Evolutionary conservation across 2,888 invertebrate genomes (phyloP).

Genomic region (Erebia ligea): DNA sequence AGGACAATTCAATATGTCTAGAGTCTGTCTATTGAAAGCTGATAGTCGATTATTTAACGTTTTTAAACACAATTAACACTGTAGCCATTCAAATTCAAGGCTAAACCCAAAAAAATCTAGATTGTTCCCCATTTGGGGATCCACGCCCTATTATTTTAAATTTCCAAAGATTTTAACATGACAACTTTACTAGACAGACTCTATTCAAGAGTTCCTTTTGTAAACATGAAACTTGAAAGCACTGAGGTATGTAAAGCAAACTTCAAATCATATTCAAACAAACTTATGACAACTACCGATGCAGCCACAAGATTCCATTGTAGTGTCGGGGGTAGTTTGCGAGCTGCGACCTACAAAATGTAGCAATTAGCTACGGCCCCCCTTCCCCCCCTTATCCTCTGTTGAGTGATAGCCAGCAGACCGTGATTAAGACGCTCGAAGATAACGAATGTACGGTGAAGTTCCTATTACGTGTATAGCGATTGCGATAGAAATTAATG

Average conservation of each 20-base stretch:
- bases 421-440: conserved; percentile 72
- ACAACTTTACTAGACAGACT: too few species aligned
- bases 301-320: conserved; percentile 29
- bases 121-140: too few species aligned
- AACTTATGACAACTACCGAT: conserved; percentile 5
- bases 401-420: conserved; percentile 63
- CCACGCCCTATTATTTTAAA: too few species aligned
- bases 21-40: too few species aligned
- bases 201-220: not conserved
- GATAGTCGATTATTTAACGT: too few species aligned
- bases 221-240: not conserved
- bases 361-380: conserved; percentile 67
- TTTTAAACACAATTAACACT: too few species aligned
- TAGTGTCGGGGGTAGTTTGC: conserved; percentile 37
- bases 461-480: conserved; percentile 49
- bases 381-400: conserved; percentile 41
- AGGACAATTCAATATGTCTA: too few species aligned
- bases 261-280: conserved; percentile 6
- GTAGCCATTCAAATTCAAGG: too few species aligned
- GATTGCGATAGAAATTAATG: not conserved
- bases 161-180: too few species aligned
- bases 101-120: too few species aligned
- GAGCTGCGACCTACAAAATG: conserved; percentile 66
- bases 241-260: not conserved
- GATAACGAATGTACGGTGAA: conserved; percentile 57